phyloP scores from a whole-genome alignment of 2,113 vertebrate species.

The Accipiter virgatus region DNA sequence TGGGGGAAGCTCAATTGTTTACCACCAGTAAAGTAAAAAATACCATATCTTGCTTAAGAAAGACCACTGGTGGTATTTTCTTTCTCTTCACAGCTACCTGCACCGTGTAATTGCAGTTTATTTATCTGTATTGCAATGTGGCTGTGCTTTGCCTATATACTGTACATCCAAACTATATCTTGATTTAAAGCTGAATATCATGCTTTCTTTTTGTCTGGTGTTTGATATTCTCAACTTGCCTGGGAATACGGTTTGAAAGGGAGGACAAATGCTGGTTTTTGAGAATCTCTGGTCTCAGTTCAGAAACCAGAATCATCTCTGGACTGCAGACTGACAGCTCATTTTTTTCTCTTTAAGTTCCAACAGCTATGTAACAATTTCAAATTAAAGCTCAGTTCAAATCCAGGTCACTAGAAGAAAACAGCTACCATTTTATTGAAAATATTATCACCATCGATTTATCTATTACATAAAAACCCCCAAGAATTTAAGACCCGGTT shows the following conservation, averaged over 20 bases:
- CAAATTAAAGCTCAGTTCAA: conserved; percentile 55
- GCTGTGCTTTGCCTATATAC: neutral
- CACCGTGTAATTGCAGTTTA: neutral
- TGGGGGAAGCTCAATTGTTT: neutral
- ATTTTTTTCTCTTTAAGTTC: conserved; percentile 36
- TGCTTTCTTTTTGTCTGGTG: neutral
- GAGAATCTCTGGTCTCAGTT: neutral
- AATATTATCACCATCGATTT: neutral
- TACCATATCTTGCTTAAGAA: neutral
- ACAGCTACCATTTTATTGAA: neutral
- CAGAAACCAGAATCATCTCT: neutral
- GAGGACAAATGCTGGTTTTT: neutral
- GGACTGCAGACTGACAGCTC: conserved; percentile 9
- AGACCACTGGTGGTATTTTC: neutral
- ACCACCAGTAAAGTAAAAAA: neutral
- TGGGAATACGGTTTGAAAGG: neutral
- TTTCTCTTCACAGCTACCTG: neutral
- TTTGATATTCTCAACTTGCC: neutral
- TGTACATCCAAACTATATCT: neutral
- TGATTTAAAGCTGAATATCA: neutral
- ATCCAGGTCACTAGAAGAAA: conserved; percentile 20
- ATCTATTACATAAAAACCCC: neutral
- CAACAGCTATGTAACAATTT: conserved; percentile 9
- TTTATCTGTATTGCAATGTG: neutral
- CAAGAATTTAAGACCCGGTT: neutral